Percentiles rank a stretch among this genome's conserved stretches.
These are phyloP conservation scores for Misgurnus mizolepis DNA, from an alignment of 2,113 vertebrate genomes.

Conservation along the genomic window DNA sequence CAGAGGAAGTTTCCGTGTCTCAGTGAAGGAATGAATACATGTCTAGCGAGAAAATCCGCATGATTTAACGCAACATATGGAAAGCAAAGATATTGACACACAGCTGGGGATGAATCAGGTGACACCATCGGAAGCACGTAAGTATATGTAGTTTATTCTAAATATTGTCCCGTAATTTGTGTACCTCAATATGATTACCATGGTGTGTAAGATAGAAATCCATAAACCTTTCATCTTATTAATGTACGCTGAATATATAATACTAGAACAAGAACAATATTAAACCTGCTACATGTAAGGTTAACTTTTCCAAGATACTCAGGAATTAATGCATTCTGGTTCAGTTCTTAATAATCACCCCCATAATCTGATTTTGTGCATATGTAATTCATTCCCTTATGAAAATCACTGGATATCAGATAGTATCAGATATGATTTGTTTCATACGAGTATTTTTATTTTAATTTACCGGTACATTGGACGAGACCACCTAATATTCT, in stretches of 20 bases:
- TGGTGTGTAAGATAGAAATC: not conserved
- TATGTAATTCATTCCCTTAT: too few species aligned
- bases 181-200: not conserved
- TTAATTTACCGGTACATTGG: not conserved
- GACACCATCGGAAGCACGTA: conserved; percentile 62
- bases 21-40: conserved; percentile 71
- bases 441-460: not conserved
- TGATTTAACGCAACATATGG: conserved; percentile 67
- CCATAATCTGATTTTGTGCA: too few species aligned
- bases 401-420: too few species aligned
- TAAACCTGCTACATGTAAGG: not conserved
- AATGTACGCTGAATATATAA: not conserved
- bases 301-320: not conserved
- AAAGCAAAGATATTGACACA: conserved; percentile 57
- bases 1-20: conserved; percentile 54
- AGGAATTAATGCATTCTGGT: too few species aligned
- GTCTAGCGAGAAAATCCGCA: conserved; percentile 57
- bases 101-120: conserved; percentile 63
- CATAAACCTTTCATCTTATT: not conserved
- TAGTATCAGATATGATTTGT: too few species aligned
- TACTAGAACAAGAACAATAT: not conserved
- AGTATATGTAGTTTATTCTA: conserved; percentile 54
- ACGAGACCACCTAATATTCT: not conserved
- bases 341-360: too few species aligned
- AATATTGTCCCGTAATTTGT: not conserved